A percentile compares a stretch with the other conserved stretches of the same genome.
Conservation (phyloP, 2,888 invertebrate genomes). For the Pegoplata infirma region DNA sequence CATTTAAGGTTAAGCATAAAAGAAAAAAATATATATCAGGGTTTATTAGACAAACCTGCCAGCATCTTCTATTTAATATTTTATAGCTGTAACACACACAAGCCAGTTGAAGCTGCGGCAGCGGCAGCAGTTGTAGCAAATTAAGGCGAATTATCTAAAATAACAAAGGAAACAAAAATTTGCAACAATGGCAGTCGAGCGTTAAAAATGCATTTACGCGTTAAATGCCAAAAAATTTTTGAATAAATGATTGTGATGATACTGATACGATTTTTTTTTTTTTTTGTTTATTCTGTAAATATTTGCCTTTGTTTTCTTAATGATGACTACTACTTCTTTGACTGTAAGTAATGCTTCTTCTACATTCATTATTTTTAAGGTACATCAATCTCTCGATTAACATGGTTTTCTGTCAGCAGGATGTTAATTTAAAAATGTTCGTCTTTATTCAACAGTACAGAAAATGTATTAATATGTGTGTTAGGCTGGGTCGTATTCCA, state of each 20-base stretch:
- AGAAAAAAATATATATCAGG: too few species aligned
- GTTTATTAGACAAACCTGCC: constrained; percentile 13
- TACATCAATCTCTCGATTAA: too few species aligned
- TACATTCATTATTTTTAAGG: too few species aligned
- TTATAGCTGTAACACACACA: neutral
- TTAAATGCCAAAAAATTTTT: constrained; percentile 57
- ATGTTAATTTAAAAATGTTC: too few species aligned
- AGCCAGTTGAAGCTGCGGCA: constrained; percentile 3
- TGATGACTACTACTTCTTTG: neutral
- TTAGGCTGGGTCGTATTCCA: too few species aligned
- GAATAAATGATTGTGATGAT: constrained; percentile 48
- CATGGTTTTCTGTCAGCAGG: too few species aligned
- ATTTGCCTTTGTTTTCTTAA: constrained; percentile 12
- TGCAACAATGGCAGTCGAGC: too few species aligned
- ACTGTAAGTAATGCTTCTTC: neutral
- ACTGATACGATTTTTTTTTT: constrained; percentile 41
- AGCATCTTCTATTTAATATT: constrained; percentile 34
- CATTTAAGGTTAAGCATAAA: too few species aligned
- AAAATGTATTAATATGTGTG: too few species aligned
- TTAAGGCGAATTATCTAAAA: too few species aligned
- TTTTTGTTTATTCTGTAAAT: constrained; percentile 13
- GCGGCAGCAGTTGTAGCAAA: constrained; percentile 17
- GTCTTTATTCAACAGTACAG: too few species aligned
- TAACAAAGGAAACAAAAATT: too few species aligned
- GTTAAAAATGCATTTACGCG: constrained; percentile 57